phyloP scores from a whole-genome alignment of 1,140 invertebrate species.

The Limonius californicus region DNA sequence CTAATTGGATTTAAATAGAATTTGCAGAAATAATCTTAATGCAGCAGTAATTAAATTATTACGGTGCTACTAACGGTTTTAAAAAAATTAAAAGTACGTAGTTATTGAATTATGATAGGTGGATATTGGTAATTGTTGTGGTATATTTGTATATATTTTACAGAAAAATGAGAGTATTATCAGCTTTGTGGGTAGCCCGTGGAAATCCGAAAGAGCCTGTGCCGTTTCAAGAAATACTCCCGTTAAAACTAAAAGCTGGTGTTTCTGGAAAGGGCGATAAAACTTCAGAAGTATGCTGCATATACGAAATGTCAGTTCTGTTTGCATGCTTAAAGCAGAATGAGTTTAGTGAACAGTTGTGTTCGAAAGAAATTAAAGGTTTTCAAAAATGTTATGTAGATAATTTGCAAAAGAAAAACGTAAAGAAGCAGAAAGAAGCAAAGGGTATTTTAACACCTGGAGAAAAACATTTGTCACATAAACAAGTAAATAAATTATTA shows the following conservation, averaged over 20 bases:
- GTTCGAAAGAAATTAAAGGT: constrained; percentile 58
- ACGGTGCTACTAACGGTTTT: too few relatives aligned
- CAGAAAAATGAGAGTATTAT: constrained; percentile 2
- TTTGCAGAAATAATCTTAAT: too few relatives aligned
- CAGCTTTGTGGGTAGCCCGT: neutral
- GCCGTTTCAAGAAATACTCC: constrained; percentile 62
- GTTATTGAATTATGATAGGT: too few relatives aligned
- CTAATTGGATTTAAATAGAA: too few relatives aligned
- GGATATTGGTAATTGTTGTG: too few relatives aligned
- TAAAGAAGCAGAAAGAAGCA: constrained; percentile 45
- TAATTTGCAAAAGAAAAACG: constrained; percentile 49
- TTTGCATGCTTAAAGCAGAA: constrained; percentile 68
- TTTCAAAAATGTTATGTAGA: constrained; percentile 64
- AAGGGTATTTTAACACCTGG: constrained; percentile 55
- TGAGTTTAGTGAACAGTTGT: constrained; percentile 62
- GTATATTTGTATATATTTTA: too few relatives aligned
- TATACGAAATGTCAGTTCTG: constrained; percentile 69
- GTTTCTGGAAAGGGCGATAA: constrained; percentile 64
- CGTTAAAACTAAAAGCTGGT: constrained; percentile 59
- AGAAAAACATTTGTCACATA: constrained; percentile 50
- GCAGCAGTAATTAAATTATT: too few relatives aligned
- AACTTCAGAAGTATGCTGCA: constrained; percentile 59
- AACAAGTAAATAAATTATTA: constrained; percentile 54
- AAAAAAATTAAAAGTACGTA: too few relatives aligned
- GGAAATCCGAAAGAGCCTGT: constrained; percentile 54